Evolutionary conservation across 2,113 vertebrate genomes (phyloP).

Genomic region (Rousettus leschenaultii): DNA sequence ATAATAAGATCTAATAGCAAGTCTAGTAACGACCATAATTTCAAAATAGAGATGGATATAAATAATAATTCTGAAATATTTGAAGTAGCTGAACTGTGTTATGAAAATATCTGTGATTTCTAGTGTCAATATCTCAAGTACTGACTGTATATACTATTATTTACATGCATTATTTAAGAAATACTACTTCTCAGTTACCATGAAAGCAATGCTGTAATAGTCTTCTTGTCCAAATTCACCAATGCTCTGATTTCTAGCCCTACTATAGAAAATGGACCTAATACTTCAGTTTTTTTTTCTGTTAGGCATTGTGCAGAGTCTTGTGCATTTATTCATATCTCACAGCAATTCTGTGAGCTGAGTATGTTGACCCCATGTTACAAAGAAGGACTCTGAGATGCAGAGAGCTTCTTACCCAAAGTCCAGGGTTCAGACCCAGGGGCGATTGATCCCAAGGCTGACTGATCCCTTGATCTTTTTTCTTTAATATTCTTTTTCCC

Average conservation of each 20-base stretch:
- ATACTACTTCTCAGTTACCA: constrained; percentile 15
- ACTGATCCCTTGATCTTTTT: neutral
- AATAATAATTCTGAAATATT: constrained; percentile 32
- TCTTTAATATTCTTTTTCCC: neutral
- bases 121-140: constrained; percentile 8
- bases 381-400: neutral
- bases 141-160: neutral
- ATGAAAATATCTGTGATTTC: constrained; percentile 44
- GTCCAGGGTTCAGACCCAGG: neutral
- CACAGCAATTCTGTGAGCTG: neutral
- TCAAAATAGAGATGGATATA: neutral
- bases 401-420: neutral
- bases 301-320: neutral
- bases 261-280: neutral
- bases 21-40: neutral
- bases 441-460: neutral
- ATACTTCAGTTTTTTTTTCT: neutral
- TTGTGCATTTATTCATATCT: neutral
- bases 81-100: neutral
- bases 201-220: neutral
- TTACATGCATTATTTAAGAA: constrained; percentile 42
- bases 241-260: neutral
- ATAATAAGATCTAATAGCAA: neutral
- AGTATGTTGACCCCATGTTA: neutral
- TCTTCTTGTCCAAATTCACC: neutral